A percentile compares a stretch with the other conserved stretches of the same genome.
Evolutionary conservation across 2,888 invertebrate species (phyloP).

Genomic region (Geophilus truncorum): DNA sequence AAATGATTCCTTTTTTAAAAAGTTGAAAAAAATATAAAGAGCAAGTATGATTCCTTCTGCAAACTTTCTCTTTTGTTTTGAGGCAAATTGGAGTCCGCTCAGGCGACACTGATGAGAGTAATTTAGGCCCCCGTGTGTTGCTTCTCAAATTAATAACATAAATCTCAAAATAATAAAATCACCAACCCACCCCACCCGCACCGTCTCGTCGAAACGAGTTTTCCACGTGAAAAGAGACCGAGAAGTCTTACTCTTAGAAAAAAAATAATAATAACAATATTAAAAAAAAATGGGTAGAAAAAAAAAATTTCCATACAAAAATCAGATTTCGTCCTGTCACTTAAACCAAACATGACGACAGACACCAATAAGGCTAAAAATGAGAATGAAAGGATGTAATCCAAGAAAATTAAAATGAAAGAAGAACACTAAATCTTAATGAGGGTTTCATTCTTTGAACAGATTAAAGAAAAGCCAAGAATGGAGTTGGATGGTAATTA

Average conservation of each 20-base stretch:
- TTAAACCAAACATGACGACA: background rate
- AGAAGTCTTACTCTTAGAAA: background rate
- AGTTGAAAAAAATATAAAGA: background rate
- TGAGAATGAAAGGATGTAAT: background rate
- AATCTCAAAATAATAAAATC: constrained; percentile 16
- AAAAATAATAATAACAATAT: background rate
- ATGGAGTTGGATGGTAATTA: background rate
- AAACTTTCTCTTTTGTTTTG: constrained; percentile 16
- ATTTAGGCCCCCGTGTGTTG: constrained; percentile 20
- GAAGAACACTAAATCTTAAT: background rate
- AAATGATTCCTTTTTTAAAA: background rate
- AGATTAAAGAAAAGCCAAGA: constrained; percentile 3
- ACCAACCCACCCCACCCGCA: background rate
- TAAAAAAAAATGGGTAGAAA: background rate
- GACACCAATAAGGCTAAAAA: background rate
- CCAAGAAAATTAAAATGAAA: background rate
- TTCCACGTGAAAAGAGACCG: constrained; percentile 15
- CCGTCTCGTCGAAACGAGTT: constrained; percentile 12
- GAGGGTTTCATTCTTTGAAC: constrained; percentile 1
- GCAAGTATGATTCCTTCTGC: background rate
- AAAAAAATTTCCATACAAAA: background rate
- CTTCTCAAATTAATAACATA: constrained; percentile 16
- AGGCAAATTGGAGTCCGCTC: constrained; percentile 20
- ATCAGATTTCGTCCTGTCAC: background rate
- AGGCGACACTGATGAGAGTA: constrained; percentile 16